Evolutionary conservation across 2,888 invertebrate genomes (phyloP).

Genomic region (Pandemis cinnamomeana): DNA sequence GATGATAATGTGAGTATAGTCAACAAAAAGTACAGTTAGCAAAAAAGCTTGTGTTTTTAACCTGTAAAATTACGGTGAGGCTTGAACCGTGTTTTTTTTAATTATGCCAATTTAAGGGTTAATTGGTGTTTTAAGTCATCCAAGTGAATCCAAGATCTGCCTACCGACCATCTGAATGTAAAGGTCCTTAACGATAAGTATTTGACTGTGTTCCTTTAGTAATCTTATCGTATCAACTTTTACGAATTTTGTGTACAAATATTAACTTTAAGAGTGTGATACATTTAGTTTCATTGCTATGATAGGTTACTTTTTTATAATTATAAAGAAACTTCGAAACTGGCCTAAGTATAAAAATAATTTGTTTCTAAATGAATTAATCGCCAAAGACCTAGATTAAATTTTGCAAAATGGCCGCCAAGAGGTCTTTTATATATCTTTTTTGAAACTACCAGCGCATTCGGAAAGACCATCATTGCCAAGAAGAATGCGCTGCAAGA

Average conservation of each 20-base stretch:
- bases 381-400: constrained; percentile 20
- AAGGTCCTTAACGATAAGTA: constrained; percentile 40
- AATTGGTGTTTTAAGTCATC: not conserved
- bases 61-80: no score
- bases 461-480: no score
- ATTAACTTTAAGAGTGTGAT: constrained; percentile 55
- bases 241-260: constrained; percentile 53
- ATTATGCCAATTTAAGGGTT: no score
- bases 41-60: no score
- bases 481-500: no score
- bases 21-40: no score
- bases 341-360: constrained; percentile 32
- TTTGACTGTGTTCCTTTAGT: constrained; percentile 70
- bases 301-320: constrained; percentile 28
- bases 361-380: not conserved
- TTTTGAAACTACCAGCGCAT: no score
- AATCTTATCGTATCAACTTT: constrained; percentile 56
- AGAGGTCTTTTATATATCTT: no score
- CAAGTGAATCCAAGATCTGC: constrained; percentile 16
- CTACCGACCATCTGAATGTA: constrained; percentile 26
- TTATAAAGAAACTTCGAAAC: constrained; percentile 18
- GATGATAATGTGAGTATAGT: no score
- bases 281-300: constrained; percentile 47
- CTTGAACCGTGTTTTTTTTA: no score
- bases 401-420: no score